Conservation (phyloP, 2,888 invertebrate genomes). For the Ommatoiulus sabulosus region DNA sequence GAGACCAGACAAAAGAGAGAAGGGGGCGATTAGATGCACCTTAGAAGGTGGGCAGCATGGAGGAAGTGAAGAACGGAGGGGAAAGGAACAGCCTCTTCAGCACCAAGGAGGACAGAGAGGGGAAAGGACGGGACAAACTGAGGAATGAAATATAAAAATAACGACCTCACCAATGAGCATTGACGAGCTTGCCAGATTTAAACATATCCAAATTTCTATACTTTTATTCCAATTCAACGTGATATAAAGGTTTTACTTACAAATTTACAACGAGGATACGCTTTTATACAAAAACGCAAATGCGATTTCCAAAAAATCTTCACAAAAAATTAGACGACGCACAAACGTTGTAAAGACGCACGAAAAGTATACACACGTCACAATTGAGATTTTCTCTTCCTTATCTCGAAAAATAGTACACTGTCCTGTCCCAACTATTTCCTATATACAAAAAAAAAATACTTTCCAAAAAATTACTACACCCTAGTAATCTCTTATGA, state of each 20-base stretch:
- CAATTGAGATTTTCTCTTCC: not conserved
- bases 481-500: not conserved
- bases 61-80: too few species aligned
- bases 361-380: not conserved
- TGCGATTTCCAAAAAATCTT: not conserved
- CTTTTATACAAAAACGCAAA: not conserved
- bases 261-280: not conserved
- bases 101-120: too few species aligned
- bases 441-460: constrained; percentile 1
- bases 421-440: not conserved
- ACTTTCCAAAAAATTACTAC: not conserved
- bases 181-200: too few species aligned
- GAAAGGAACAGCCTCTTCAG: too few species aligned
- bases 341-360: not conserved
- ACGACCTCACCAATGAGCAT: too few species aligned
- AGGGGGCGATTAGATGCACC: too few species aligned
- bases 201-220: too few species aligned
- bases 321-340: not conserved
- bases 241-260: not conserved
- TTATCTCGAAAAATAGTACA: not conserved
- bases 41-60: too few species aligned
- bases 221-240: not conserved
- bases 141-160: too few species aligned
- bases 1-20: too few species aligned
- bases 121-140: too few species aligned